Percentiles rank a stretch among this genome's conserved stretches.
These are phyloP conservation scores for Mormyrops attenuatus DNA, from an alignment of 2,797 vertebrate genomes.

Conservation along the genomic window DNA sequence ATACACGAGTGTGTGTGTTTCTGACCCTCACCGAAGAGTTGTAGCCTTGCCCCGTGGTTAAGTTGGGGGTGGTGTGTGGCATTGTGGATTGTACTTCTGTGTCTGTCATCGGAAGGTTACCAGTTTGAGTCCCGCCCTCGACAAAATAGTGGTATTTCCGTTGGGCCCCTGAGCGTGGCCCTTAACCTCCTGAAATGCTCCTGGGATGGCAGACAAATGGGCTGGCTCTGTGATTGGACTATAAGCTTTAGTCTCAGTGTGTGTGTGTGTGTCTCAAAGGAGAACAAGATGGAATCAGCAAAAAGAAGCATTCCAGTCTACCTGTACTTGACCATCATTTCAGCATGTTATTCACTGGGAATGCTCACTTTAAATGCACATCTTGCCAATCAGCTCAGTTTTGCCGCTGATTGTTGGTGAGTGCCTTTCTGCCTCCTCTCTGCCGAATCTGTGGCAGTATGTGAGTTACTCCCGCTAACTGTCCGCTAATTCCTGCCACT, in stretches of 20 bases:
- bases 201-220: not conserved
- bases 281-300: not conserved
- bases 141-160: not conserved
- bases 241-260: not conserved
- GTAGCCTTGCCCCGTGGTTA: not conserved
- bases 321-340: not conserved
- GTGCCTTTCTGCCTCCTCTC: not conserved
- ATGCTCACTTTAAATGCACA: not conserved
- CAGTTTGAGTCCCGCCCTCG: not conserved
- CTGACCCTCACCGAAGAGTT: not conserved
- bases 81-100: not conserved
- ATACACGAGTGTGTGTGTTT: not conserved
- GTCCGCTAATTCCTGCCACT: not conserved
- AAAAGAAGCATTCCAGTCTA: not conserved
- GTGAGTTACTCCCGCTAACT: not conserved
- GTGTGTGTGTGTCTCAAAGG: not conserved
- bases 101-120: not conserved
- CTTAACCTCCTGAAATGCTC: not conserved
- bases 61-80: not conserved
- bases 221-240: not conserved
- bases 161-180: not conserved
- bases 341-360: not conserved
- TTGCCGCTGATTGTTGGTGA: not conserved
- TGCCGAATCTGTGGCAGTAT: not conserved
- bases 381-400: not conserved